phyloP scores from a whole-genome alignment of 2,113 vertebrate species.

The Prietella phreatophila region DNA sequence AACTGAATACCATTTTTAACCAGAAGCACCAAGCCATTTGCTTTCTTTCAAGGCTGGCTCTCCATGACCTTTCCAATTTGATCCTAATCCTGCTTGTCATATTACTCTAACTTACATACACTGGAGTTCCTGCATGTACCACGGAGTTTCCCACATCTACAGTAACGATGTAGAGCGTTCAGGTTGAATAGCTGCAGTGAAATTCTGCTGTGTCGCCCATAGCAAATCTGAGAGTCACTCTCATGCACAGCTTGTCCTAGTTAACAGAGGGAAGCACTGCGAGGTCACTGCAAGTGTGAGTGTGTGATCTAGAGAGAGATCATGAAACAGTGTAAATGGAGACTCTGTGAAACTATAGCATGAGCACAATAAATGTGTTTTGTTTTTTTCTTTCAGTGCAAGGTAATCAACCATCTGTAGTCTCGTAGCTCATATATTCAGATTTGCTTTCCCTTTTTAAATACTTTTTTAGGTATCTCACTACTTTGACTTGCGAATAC shows the following conservation, averaged over 20 bases:
- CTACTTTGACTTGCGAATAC: slow-evolving; percentile 15
- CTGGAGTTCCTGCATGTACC: neutral
- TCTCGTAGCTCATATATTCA: neutral
- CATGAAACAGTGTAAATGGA: slow-evolving; percentile 2
- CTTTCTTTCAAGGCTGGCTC: neutral
- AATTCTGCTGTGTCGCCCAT: slow-evolving; percentile 42
- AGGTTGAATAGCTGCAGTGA: slow-evolving; percentile 52
- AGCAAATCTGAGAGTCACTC: slow-evolving; percentile 59
- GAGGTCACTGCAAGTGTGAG: slow-evolving; percentile 57
- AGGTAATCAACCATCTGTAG: slow-evolving; percentile 17
- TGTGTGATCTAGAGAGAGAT: slow-evolving; percentile 3
- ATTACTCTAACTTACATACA: neutral
- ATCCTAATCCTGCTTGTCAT: neutral
- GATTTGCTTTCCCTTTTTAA: neutral
- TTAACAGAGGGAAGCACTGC: slow-evolving; percentile 63
- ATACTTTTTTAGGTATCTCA: slow-evolving; percentile 16
- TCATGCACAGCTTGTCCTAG: slow-evolving; percentile 64
- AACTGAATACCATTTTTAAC: neutral
- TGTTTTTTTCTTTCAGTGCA: neutral
- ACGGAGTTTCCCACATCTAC: slow-evolving; percentile 34
- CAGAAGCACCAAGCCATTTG: neutral
- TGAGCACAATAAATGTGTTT: neutral
- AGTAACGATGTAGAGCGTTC: slow-evolving; percentile 66
- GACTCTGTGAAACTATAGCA: slow-evolving; percentile 9
- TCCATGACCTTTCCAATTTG: neutral